Conservation (phyloP, 2,888 invertebrate species). For the Cremastinae sp. region DNA sequence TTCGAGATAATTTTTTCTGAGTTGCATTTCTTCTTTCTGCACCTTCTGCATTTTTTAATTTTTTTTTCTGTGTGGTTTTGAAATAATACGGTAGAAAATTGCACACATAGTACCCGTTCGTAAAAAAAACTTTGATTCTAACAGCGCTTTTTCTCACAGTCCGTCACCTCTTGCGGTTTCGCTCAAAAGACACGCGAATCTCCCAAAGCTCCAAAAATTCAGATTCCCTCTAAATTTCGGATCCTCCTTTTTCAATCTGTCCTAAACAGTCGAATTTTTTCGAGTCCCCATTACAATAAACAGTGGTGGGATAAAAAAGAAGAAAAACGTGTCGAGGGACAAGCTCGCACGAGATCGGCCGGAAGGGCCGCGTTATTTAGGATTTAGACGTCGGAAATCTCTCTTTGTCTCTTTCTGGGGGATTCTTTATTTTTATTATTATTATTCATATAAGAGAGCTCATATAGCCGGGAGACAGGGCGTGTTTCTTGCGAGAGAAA, state of each 20-base stretch:
- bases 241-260: slow-evolving; percentile 25
- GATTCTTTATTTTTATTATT: slow-evolving; percentile 32
- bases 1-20: no score
- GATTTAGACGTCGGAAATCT: slow-evolving; percentile 63
- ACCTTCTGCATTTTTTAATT: neutral
- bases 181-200: slow-evolving; percentile 50
- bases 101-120: slow-evolving; percentile 8
- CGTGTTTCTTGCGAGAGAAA: slow-evolving; percentile 51
- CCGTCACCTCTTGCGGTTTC: slow-evolving; percentile 53
- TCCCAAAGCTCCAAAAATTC: slow-evolving; percentile 39
- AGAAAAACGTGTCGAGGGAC: slow-evolving; percentile 30
- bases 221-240: slow-evolving; percentile 12
- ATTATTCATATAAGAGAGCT: slow-evolving; percentile 32
- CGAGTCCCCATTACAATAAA: slow-evolving; percentile 45
- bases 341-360: slow-evolving; percentile 48
- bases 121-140: slow-evolving; percentile 24
- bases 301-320: slow-evolving; percentile 8
- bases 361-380: slow-evolving; percentile 51
- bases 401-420: slow-evolving; percentile 20
- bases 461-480: slow-evolving; percentile 31
- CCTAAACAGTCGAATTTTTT: slow-evolving; percentile 36
- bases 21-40: no score
- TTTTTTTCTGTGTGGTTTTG: no score
- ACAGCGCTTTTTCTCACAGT: slow-evolving; percentile 55
- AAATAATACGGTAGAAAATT: slow-evolving; percentile 31